Base-by-base conservation (phyloP, 2,797 vertebrate species). In the Gobio occitaniae region DNA sequence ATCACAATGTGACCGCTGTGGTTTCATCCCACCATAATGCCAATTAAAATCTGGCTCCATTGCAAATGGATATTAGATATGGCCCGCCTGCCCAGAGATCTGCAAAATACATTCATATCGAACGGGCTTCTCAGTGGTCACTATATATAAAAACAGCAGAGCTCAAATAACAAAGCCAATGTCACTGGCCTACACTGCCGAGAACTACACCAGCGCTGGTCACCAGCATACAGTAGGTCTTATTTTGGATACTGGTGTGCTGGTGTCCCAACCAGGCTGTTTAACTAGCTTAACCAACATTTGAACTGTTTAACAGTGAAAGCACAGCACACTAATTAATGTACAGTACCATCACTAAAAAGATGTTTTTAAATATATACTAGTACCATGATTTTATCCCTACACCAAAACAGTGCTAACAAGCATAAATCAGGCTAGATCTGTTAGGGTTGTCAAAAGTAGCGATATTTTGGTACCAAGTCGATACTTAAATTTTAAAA, bases 21-120 rank as follows among this genome's bases (percentile, higher is more conserved):
- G 32, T 86, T 87, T 81, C 44, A 68, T 63, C 72, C 29, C 15
- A 8, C 47, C 44, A 44, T 71, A 56, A 83, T 81, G 88, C 25
- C 85, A 47, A 84, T 56, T 78, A 89, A 82, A 81, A 48, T 74
- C 68, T 50, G 83, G 12, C 75, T 72, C 50, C 50, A 41, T 82
- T 80, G 71, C 74, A 80, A 85, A 87, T 85, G 77, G 80, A 85
- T 86, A 87, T 89, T 86, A 89, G 86, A 87, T 25, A 76, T 36
- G 78, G 61, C 61, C 80, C 63, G 44, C 41, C 65, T 76, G 38
- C 48, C 70, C 41, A 86, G 74, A 65, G 48, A 83, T 82, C 75
- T 68, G 66, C 63, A 74, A 87, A 87, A 74, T 47, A 61, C 17
- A 81, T 70, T 84, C 48, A 36, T 84, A 86, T 80, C 76, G 83